Conservation (phyloP, 2,113 vertebrate species). For the Progne subis region DNA sequence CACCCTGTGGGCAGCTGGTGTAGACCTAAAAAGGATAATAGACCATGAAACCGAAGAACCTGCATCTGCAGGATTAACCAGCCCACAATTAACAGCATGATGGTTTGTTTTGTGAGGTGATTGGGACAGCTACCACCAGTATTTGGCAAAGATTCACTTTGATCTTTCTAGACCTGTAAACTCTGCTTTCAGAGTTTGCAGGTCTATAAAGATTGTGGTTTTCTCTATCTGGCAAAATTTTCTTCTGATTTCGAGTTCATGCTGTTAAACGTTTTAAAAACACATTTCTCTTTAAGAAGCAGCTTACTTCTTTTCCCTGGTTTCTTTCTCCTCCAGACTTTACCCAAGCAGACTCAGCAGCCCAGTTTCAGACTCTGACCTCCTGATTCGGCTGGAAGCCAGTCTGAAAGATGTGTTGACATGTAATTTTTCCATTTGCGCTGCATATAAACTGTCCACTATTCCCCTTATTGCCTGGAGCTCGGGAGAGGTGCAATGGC, state of each 20-base stretch:
- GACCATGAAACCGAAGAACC: not conserved
- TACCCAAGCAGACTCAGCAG: not conserved
- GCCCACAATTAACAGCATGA: not conserved
- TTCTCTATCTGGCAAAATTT: not conserved
- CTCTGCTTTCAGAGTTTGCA: not conserved
- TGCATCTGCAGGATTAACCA: not conserved
- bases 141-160: not conserved
- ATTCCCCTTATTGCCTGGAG: not conserved
- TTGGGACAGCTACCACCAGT: not conserved
- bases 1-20: not conserved
- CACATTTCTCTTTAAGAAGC: not conserved
- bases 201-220: not conserved
- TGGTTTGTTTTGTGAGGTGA: not conserved
- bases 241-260: not conserved
- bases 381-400: not conserved
- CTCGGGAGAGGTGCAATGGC: not conserved
- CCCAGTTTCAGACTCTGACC: not conserved
- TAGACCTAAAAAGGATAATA: not conserved
- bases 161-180: too few species aligned
- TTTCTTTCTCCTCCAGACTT: not conserved
- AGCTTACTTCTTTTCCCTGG: not conserved
- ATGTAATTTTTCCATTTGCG: not conserved
- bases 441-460: not conserved
- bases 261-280: not conserved
- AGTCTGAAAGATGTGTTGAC: not conserved